Conservation (phyloP, 2,888 invertebrate species). For the Parapristionchus giblindavisi region DNA sequence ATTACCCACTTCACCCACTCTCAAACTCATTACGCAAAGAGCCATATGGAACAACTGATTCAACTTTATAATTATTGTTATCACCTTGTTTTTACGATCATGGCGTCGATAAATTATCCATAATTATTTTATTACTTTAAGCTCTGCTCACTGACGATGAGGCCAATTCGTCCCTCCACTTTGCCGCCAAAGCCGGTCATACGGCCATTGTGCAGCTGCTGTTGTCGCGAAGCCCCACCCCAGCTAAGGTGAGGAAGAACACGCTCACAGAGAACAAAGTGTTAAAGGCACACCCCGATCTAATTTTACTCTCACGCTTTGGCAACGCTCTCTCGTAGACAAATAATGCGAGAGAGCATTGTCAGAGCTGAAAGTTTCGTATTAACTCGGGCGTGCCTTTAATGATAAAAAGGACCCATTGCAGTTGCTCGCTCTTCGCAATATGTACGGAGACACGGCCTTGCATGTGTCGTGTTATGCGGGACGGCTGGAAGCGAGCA, state of each 20-base stretch:
- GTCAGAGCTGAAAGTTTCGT: no score
- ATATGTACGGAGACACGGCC: slow-evolving; percentile 73
- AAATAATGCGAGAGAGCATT: no score
- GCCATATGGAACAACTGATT: no score
- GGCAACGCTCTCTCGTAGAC: no score
- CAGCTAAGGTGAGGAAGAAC: slow-evolving; percentile 5
- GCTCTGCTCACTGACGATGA: slow-evolving; percentile 72
- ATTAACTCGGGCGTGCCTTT: no score
- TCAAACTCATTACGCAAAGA: no score
- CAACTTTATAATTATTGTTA: no score
- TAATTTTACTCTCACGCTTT: no score
- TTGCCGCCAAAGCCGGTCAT: slow-evolving; percentile 72
- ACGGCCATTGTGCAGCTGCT: slow-evolving; percentile 70
- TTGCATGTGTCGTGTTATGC: slow-evolving; percentile 71
- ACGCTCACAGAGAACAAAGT: no score
- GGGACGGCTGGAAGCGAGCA: slow-evolving; percentile 70
- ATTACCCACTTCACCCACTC: no score
- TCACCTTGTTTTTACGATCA: no score
- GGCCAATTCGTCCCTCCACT: slow-evolving; percentile 72
- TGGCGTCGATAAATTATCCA: neutral
- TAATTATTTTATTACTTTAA: slow-evolving; percentile 50
- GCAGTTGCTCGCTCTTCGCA: slow-evolving; percentile 60
- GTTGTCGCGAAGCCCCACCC: slow-evolving; percentile 51
- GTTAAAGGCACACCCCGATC: no score
- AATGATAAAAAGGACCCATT: neutral